A percentile compares a stretch with the other conserved stretches of the same genome.
Evolutionary conservation across 2,113 vertebrate species (phyloP).

Genomic region (Chauna torquata): DNA sequence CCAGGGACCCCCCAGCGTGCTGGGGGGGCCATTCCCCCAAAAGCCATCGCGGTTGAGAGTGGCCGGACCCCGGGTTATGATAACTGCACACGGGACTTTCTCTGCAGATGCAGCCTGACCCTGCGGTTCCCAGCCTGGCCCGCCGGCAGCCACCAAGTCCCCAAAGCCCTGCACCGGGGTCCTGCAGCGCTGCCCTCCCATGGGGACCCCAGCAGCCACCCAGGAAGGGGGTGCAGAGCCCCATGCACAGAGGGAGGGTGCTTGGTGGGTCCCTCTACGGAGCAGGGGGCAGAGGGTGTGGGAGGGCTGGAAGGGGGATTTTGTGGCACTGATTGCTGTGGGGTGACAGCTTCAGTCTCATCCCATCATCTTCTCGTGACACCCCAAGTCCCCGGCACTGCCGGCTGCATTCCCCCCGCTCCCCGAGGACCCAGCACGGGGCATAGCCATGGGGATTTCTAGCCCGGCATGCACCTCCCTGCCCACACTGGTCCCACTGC

Average conservation of each 20-base stretch:
- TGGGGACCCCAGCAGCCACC: not conserved
- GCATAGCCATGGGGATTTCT: constrained; percentile 65
- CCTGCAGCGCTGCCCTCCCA: fast-evolving
- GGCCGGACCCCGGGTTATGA: fast-evolving
- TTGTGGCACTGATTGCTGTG: fast-evolving
- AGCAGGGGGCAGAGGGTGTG: not conserved
- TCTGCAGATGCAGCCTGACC: not conserved
- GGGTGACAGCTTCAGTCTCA: not conserved
- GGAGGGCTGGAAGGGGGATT: not conserved
- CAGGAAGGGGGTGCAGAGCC: not conserved
- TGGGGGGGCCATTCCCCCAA: not conserved
- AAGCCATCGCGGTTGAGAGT: not conserved
- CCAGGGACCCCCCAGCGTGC: fast-evolving
- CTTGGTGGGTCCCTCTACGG: not conserved
- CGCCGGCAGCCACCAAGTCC: not conserved
- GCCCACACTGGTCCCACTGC: not conserved
- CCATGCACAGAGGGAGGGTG: not conserved
- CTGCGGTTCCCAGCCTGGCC: not conserved
- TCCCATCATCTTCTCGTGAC: not conserved
- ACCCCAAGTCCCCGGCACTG: not conserved
- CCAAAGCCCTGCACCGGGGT: not conserved
- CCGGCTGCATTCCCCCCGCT: not conserved
- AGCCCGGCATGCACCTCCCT: constrained; percentile 7
- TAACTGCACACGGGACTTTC: not conserved
- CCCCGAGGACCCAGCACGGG: not conserved